Base-by-base conservation (phyloP, 2,113 vertebrate genomes). In the Xenotilapia leptura region DNA sequence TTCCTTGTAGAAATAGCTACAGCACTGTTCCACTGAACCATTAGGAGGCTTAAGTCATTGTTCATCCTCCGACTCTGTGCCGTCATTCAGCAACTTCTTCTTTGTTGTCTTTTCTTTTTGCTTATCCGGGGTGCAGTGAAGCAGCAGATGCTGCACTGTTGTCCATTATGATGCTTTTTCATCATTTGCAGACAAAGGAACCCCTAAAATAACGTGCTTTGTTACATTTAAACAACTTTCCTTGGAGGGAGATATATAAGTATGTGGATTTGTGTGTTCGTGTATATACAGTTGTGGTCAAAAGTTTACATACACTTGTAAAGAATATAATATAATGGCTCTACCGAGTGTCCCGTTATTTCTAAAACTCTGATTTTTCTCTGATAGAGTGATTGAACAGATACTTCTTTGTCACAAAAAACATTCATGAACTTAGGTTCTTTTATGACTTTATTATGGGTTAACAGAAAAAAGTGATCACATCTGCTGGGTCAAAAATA, bases 101-200 rank as follows among this genome's bases (percentile, higher is more conserved):
- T 90, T 86, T 45, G 65, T 88, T 83, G 75, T 86, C 45, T 90
- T 88, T 83, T 85, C 84, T 85, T 77, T 79, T 60, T 83, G 75
- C 75, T 85, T 14, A 33, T 93, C 62, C 8, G 14, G 33, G 23
- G 83, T 84, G 81, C 82, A 88, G 83, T 88, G 86, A 91, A 86
- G 82, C 79, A 83, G 55, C 84, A 83, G 40, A 77, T 83, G 85
- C 75, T 42, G 79, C 83, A n/a, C 55, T 86, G 54, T 84, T 87
- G 88, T 84, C 88, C 85, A 87, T 91, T 92, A 89, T 89, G 83
- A 80, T 85, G 36, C 82, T 75, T 95, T 94, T 91, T 90, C 90
- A 89, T 92, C 84, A 84, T 90, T 88, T 89, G 84, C 83, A 93
- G 91, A 88, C 85, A 89, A 86, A 90, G 83, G 89, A 87, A 82